These are phyloP conservation scores for Deilephila elpenor DNA, from an alignment of 2,888 invertebrate genomes.

Conservation along the genomic window DNA sequence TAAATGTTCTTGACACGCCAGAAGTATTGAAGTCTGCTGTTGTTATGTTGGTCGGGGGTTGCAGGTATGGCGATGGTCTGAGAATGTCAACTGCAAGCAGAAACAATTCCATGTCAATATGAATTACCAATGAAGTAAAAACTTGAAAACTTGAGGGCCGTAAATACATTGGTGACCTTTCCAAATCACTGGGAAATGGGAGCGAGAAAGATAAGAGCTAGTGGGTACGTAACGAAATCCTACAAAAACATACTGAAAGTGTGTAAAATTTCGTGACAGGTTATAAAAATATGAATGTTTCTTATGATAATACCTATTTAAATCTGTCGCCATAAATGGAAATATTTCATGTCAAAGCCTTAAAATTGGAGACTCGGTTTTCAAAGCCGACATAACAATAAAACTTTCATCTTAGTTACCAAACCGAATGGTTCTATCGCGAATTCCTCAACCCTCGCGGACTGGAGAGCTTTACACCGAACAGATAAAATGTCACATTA, in stretches of 20 bases:
- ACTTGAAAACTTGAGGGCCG: no score
- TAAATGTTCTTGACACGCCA: conserved; percentile 43
- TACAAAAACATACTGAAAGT: no score
- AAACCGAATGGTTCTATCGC: conserved; percentile 11
- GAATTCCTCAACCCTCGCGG: background rate
- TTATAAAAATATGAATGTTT: no score
- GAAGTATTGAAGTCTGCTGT: conserved; percentile 64
- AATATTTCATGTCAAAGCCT: no score
- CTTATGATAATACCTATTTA: no score
- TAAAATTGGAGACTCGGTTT: background rate
- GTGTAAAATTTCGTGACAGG: no score
- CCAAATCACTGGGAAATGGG: no score
- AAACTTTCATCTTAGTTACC: background rate
- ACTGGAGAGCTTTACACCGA: background rate
- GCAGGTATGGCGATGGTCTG: conserved; percentile 62
- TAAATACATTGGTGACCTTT: no score
- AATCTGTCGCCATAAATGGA: no score
- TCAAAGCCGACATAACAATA: background rate
- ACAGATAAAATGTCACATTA: conserved; percentile 4
- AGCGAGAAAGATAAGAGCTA: no score
- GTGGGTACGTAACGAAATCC: no score
- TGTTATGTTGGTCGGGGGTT: conserved; percentile 69
- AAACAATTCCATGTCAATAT: conserved; percentile 26
- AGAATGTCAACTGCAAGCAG: conserved; percentile 75
- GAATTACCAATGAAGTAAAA: background rate